Percentiles rank a stretch among this genome's conserved stretches.
phyloP scores from a whole-genome alignment of 2,113 vertebrate genomes.

The Nasalis larvatus region DNA sequence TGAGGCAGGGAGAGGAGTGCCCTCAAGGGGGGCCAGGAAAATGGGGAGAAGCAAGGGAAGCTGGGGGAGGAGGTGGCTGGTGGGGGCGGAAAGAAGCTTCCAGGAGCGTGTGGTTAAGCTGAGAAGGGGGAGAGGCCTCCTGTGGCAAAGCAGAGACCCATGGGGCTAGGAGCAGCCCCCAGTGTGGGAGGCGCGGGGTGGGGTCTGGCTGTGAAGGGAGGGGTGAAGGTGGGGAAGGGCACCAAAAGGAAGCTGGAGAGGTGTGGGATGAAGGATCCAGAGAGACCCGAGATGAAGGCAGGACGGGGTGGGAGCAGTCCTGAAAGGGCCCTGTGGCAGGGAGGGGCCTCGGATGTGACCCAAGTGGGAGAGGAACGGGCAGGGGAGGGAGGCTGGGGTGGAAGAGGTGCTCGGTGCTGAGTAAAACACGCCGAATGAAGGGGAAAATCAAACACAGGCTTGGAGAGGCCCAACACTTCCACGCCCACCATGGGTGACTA shows the following conservation, averaged over 20 bases:
- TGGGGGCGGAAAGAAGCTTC: neutral
- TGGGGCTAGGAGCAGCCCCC: neutral
- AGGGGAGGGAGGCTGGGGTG: rapidly evolving
- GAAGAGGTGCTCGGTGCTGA: neutral
- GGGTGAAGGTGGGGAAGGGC: neutral
- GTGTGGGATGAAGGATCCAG: neutral
- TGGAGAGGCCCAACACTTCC: rapidly evolving
- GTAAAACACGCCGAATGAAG: neutral
- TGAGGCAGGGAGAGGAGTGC: neutral
- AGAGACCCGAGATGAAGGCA: neutral
- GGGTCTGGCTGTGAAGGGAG: neutral
- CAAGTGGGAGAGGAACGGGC: neutral
- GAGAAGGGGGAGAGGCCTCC: no score
- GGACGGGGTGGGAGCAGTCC: neutral
- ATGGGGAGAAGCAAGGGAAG: neutral
- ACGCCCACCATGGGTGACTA: rapidly evolving
- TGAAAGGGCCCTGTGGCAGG: neutral
- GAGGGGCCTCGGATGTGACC: neutral
- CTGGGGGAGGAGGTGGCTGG: neutral
- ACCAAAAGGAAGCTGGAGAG: neutral
- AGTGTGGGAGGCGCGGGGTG: neutral
- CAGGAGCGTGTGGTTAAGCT: neutral
- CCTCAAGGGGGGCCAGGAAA: neutral
- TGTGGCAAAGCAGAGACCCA: neutral
- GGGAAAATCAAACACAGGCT: neutral